These are phyloP conservation scores for Caenorhabditis sp. DNA, from an alignment of 2,888 invertebrate species.

Conservation along the genomic window DNA sequence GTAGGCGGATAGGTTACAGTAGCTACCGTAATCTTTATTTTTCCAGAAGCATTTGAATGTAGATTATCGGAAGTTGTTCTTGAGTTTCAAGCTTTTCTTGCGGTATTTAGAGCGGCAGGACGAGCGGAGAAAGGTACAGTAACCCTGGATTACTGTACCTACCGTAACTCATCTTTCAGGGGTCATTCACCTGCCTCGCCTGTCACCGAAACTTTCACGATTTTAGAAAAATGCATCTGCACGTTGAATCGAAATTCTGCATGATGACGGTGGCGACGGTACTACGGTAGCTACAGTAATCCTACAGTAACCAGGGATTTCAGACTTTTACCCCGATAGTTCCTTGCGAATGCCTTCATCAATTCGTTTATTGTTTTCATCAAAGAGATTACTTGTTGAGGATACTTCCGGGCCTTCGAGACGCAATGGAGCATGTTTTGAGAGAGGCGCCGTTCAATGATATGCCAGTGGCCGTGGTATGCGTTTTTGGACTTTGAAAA, in stretches of 20 bases:
- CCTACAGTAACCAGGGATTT: too few relatives aligned
- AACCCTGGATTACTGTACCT: neutral
- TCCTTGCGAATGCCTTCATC: constrained; percentile 16
- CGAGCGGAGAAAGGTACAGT: constrained; percentile 1
- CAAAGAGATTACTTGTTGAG: constrained; percentile 21
- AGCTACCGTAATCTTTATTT: too few relatives aligned
- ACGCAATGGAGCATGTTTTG: constrained; percentile 8
- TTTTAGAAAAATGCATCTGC: neutral
- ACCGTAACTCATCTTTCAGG: neutral
- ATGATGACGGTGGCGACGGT: too few relatives aligned
- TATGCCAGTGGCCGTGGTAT: constrained; percentile 4
- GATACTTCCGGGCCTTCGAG: constrained; percentile 2
- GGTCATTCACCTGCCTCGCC: neutral
- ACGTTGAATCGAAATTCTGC: neutral
- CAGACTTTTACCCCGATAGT: neutral
- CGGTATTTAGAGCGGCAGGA: neutral
- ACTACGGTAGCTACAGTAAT: neutral
- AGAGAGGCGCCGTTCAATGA: constrained; percentile 23
- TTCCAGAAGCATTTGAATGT: constrained; percentile 16
- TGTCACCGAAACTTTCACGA: neutral
- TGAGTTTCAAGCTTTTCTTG: constrained; percentile 4
- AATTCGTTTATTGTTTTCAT: constrained; percentile 22
- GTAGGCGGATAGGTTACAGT: neutral
- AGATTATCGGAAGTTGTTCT: constrained; percentile 5
- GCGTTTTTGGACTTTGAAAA: neutral